A percentile compares a stretch with the other conserved stretches of the same genome.
phyloP scores from a whole-genome alignment of 1,140 invertebrate genomes.

The Scaptodrosophila lebanonensis region DNA sequence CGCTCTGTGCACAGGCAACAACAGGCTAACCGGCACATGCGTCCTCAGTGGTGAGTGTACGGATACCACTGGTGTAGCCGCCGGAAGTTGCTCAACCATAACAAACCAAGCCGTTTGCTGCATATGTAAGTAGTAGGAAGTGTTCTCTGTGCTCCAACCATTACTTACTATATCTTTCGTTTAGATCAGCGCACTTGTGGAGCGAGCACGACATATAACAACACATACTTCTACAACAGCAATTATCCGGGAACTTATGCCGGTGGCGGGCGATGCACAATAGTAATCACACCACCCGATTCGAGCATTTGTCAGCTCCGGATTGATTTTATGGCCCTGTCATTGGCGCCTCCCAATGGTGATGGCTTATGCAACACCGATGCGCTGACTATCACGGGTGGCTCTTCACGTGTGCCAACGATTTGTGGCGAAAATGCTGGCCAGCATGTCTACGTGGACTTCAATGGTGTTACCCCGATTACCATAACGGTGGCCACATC shows the following conservation, averaged over 20 bases:
- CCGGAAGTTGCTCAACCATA: conserved; percentile 84
- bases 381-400: conserved; percentile 83
- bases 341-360: conserved; percentile 84
- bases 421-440: conserved; percentile 90
- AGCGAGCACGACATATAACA: conserved; percentile 83
- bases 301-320: conserved; percentile 86
- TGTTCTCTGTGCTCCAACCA: background rate
- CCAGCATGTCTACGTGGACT: conserved; percentile 89
- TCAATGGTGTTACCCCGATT: conserved; percentile 83
- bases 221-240: conserved; percentile 89
- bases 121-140: conserved; percentile 82
- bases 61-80: conserved; percentile 83
- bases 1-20: conserved; percentile 81
- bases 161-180: background rate
- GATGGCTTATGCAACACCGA: conserved; percentile 85
- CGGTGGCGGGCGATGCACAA: conserved; percentile 83
- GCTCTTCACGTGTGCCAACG: conserved; percentile 81
- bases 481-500: conserved; percentile 84
- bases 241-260: conserved; percentile 83
- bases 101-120: conserved; percentile 85
- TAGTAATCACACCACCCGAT: conserved; percentile 84
- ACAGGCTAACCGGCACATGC: conserved; percentile 85
- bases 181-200: conserved; percentile 85
- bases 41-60: conserved; percentile 85
- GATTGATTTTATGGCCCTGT: conserved; percentile 86